Percentiles rank a stretch among this genome's conserved stretches.
Evolutionary conservation across 2,797 vertebrate species (phyloP).

Genomic region (Pteropus rufus): DNA sequence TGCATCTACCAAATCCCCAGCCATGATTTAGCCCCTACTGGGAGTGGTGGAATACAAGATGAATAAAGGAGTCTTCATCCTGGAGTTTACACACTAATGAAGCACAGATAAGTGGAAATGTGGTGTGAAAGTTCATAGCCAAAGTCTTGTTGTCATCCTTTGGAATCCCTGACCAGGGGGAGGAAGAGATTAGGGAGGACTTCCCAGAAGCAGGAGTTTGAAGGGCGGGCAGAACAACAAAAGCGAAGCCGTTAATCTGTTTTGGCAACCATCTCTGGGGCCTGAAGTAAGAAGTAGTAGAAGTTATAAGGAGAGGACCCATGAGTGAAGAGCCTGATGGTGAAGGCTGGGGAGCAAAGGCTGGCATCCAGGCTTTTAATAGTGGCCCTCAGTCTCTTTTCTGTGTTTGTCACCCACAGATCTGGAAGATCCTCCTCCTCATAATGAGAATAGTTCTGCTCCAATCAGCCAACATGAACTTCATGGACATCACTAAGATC

Average conservation of each 20-base stretch:
- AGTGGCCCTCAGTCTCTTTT: slow-evolving; percentile 12
- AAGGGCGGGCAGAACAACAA: neutral
- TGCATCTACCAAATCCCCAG: neutral
- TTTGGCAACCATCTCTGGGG: neutral
- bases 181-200: neutral
- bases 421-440: slow-evolving; percentile 69
- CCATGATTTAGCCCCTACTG: neutral
- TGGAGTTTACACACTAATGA: neutral
- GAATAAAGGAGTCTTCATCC: neutral
- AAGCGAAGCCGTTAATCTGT: neutral
- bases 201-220: neutral
- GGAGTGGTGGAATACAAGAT: neutral
- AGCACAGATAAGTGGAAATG: neutral
- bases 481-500: slow-evolving; percentile 96
- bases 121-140: neutral
- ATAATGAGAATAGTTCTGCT: slow-evolving; percentile 79
- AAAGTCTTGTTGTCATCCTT: slow-evolving; percentile 5
- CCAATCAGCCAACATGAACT: slow-evolving; percentile 86
- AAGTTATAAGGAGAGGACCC: neutral
- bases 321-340: neutral
- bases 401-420: slow-evolving; percentile 67
- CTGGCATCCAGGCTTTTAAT: neutral
- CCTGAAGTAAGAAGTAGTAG: neutral
- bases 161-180: neutral
- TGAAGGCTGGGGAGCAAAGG: neutral